A percentile compares a stretch with the other conserved stretches of the same genome.
Evolutionary conservation across 1,140 invertebrate genomes (phyloP).

Genomic region (Fopius arisanus): DNA sequence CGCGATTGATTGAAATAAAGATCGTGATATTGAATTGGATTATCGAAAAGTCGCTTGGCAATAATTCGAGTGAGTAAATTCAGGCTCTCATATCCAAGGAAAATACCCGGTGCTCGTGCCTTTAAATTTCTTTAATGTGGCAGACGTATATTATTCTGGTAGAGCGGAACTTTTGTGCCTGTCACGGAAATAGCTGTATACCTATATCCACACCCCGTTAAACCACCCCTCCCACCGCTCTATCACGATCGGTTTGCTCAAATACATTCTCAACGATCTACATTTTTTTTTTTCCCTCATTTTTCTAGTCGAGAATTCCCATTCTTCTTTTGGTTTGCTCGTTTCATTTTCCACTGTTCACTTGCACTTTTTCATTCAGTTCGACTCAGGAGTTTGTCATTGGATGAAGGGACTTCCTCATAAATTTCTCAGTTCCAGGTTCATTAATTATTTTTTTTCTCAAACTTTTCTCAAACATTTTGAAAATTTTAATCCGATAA

Average conservation of each 20-base stretch:
- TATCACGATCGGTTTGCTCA: neutral
- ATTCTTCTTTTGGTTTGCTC: neutral
- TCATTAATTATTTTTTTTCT: too few species aligned
- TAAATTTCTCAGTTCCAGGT: too few species aligned
- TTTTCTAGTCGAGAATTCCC: neutral
- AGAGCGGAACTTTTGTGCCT: neutral
- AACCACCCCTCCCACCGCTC: neutral
- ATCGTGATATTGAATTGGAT: neutral
- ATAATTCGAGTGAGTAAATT: slow-evolving; percentile 28
- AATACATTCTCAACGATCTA: neutral
- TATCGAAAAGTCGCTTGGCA: neutral
- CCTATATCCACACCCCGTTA: neutral
- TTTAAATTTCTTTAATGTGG: slow-evolving; percentile 33
- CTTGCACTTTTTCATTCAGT: neutral
- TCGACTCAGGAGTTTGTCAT: neutral
- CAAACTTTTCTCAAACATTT: too few species aligned
- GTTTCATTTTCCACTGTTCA: neutral
- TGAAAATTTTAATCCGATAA: too few species aligned
- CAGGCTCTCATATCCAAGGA: slow-evolving; percentile 31
- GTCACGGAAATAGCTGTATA: neutral
- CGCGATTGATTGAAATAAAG: too few species aligned
- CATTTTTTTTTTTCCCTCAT: neutral
- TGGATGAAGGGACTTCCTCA: too few species aligned
- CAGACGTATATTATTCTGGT: slow-evolving; percentile 27
- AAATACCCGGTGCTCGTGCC: neutral